Base-by-base conservation (phyloP, 2,113 vertebrate genomes). In the Dromaius novaehollandiae region DNA sequence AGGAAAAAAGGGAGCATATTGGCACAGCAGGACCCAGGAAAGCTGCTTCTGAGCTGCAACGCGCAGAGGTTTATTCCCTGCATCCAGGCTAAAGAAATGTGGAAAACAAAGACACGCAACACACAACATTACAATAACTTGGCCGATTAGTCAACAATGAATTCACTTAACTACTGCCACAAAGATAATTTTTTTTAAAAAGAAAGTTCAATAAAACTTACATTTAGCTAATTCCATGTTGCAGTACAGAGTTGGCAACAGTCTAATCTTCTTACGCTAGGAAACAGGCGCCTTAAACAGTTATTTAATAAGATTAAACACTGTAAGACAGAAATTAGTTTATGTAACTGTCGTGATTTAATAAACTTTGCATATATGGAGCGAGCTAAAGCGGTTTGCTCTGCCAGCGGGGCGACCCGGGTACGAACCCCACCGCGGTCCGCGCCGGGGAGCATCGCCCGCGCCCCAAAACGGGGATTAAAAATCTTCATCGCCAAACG, bases 271-370 rank as follows among this genome's bases (percentile, higher is more conserved):
- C 94, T 94, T 81, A 87, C 88, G n/a, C 71, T 74, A 15, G 74
- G 73, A 82, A 91, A n/a, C 9, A 4, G 36, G 56, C 69, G 94
- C 80, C 69, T 76, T 38, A 79, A 96, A 94, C 42, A 81, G 75
- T 55, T 89, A 71, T 87, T 97, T 78, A 97, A 95, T 91, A 89
- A 65, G 93, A 96, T 97, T 96, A 97, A 96, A 92, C 61, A 68
- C 51, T 50, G n/a, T 63, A 74, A 74, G 88, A 78, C 55, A 58
- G 78, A 89, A 94, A 91, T 93, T 93, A 93, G 96, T 96, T 93
- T 76, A 18, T 55, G 50, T 63, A 42, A 50, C 63, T 81, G 63
- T 38, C 77, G 42, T 9, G 63, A 71, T 83, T 79, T 89, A 82
- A 89, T 58, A 51, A 93, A 19, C 11, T 7, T 1, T 0, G 0